Evolutionary conservation across 2,888 invertebrate species (phyloP).

Genomic region (Apomyelois bistriatella): DNA sequence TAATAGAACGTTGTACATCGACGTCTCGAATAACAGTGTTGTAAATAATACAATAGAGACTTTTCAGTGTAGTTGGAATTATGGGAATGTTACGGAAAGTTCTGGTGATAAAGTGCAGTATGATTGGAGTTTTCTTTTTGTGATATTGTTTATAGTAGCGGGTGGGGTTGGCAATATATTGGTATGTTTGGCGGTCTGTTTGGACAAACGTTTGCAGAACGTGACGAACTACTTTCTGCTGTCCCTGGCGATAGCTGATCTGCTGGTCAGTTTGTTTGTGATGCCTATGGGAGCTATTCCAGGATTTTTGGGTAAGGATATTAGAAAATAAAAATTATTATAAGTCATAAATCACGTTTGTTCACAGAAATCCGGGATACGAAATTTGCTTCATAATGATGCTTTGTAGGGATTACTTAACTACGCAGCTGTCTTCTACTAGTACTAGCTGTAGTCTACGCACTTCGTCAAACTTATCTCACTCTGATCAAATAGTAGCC

Average conservation of each 20-base stretch:
- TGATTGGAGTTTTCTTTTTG: constrained; percentile 92
- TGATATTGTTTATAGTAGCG: constrained; percentile 91
- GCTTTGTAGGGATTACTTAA: too few relatives aligned
- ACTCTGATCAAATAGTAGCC: too few relatives aligned
- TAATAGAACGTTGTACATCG: constrained; percentile 62
- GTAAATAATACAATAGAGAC: constrained; percentile 38
- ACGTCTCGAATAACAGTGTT: constrained; percentile 38
- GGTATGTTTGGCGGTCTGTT: constrained; percentile 94
- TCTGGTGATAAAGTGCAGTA: constrained; percentile 56
- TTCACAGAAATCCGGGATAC: background rate
- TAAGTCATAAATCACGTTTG: background rate
- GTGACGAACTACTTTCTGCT: constrained; percentile 97
- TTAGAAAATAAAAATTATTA: background rate
- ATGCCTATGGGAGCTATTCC: constrained; percentile 98
- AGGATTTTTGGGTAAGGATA: constrained; percentile 92
- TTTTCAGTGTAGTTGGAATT: constrained; percentile 64
- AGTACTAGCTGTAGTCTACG: too few relatives aligned
- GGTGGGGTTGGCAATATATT: constrained; percentile 95
- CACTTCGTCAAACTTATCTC: too few relatives aligned
- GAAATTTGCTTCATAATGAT: too few relatives aligned
- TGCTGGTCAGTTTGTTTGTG: constrained; percentile 94
- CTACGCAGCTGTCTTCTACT: too few relatives aligned
- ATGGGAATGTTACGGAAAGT: constrained; percentile 43
- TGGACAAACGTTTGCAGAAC: constrained; percentile 94
- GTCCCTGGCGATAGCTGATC: constrained; percentile 95